Evolutionary conservation across 2,113 vertebrate genomes (phyloP), one percentile per base, ranked within the genome.

Genomic region (Abramis brama): DNA sequence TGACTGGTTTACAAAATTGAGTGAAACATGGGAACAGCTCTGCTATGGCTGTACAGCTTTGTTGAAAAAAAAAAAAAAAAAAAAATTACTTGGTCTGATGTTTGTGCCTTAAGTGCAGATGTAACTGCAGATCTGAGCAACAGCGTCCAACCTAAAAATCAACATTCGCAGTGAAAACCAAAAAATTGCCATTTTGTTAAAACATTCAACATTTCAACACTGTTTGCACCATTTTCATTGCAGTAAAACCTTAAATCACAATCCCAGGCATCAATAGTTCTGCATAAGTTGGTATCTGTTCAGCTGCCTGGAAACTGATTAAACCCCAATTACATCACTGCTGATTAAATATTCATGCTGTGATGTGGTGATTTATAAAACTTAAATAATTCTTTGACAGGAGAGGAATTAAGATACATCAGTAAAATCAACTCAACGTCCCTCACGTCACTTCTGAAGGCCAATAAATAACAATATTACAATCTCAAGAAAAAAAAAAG

Each of bases 371-470:
- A 73, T 59, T 73, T 23, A 50, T 83, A 39, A 83, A 83, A 73
- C 45, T 73, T 25, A 73, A 82, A 82, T 83, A 50, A 66, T 23
- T 66, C 2, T 52, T 68, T 57, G 25, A 78, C 19, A 33, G 36
- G 39, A 78, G 33, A 60, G 52, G 21, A 82, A 36, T 82, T 66
- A 77, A 73, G 86, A 77, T n/a, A 71, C 66, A 85, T 91, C 70
- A 39, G 83, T 90, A 50, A 91, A 86, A 93, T 91, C 92, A 92
- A 93, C 92, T 92, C 91, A 25, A 88, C 88, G 90, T 89, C 87
- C 86, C 86, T 79, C 86, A 74, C 89, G 86, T 87, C 90, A 89
- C 39, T 57, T 85, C 27, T 62, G 73, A 82, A 82, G 79, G 85
- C 59, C 1, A n/a, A 80, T 89, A 87, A 39, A 60, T 84, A 81